Evolutionary conservation across 2,113 vertebrate species (phyloP), one percentile per base, ranked within the genome.

Genomic region (Clarias magur): DNA sequence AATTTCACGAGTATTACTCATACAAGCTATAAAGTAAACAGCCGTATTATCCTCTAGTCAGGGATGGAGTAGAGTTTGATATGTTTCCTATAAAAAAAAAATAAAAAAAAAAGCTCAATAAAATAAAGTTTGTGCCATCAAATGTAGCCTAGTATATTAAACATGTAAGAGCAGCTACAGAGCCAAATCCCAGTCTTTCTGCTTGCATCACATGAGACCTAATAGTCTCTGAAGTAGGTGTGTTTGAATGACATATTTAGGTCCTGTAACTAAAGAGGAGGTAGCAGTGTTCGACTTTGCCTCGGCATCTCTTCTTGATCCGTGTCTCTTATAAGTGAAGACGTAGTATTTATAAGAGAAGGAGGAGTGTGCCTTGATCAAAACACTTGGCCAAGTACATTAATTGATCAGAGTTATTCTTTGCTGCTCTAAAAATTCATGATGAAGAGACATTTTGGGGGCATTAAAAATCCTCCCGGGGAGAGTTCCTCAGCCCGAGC

Each of bases 221-320:
- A 79, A 21, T 79, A 25, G 73, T n/a, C 53, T 79, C 53, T 56
- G 75, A 17, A 79, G 75, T 27, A 27, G 16, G 73, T 25, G 75
- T 8, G 17, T 79, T 79, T 79, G 75, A 79, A 27, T 79, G 75
- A 79, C 75, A 79, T 56, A 79, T 79, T 79, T 56, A 79, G 75
- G 75, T 79, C 75, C 53, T 56, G 75, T 78, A 56, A 54, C 53
- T 79, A 57, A 57, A 56, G 75, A 30, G 53, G 53, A 79, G 75
- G 16, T 13, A n/a, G 48, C 53, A 56, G 72, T 1, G n/a, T 56
- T 56, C 27, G n/a, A 27, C 53, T 54, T 53, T 53, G 42, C 73
- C 48, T 54, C 48, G 4, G 48, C n/a, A 54, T 6, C 23, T 54
- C n/a, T 27, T 56, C 48, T 17, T 56, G 13, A 54, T 54, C 75